These are phyloP conservation scores for Lucinisca nassula DNA, from an alignment of 2,888 invertebrate genomes.

Conservation along the genomic window DNA sequence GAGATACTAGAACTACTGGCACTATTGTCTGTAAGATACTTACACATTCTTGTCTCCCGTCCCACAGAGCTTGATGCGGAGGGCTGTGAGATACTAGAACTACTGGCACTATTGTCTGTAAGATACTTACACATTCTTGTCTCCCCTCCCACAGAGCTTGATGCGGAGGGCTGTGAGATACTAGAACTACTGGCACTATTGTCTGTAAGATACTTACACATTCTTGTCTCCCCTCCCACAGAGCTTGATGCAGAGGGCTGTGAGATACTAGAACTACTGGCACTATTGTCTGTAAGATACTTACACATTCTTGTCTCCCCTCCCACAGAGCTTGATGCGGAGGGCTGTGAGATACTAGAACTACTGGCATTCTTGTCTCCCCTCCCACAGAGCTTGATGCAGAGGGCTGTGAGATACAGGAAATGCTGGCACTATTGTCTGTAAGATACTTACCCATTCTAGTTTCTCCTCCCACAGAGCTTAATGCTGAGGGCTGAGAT, in stretches of 20 bases:
- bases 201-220: slow-evolving; percentile 74
- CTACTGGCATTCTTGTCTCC: slow-evolving; percentile 80
- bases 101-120: slow-evolving; percentile 79
- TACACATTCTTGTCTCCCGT: slow-evolving; percentile 66
- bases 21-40: slow-evolving; percentile 76
- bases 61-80: slow-evolving; percentile 73
- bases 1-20: slow-evolving; percentile 81
- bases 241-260: slow-evolving; percentile 76
- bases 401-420: slow-evolving; percentile 79
- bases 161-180: slow-evolving; percentile 78
- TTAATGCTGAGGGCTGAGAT: slow-evolving; percentile 75
- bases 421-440: slow-evolving; percentile 78
- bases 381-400: slow-evolving; percentile 71
- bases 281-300: slow-evolving; percentile 77
- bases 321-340: slow-evolving; percentile 72
- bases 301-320: slow-evolving; percentile 68
- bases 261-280: slow-evolving; percentile 81
- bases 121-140: slow-evolving; percentile 53
- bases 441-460: slow-evolving; percentile 60
- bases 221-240: slow-evolving; percentile 68
- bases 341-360: slow-evolving; percentile 79
- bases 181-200: slow-evolving; percentile 79
- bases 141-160: slow-evolving; percentile 72
- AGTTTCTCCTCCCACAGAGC: slow-evolving; percentile 71
- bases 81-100: slow-evolving; percentile 79